Base-by-base conservation (phyloP, 1,140 invertebrate genomes). In the Mactra quadrangularis region DNA sequence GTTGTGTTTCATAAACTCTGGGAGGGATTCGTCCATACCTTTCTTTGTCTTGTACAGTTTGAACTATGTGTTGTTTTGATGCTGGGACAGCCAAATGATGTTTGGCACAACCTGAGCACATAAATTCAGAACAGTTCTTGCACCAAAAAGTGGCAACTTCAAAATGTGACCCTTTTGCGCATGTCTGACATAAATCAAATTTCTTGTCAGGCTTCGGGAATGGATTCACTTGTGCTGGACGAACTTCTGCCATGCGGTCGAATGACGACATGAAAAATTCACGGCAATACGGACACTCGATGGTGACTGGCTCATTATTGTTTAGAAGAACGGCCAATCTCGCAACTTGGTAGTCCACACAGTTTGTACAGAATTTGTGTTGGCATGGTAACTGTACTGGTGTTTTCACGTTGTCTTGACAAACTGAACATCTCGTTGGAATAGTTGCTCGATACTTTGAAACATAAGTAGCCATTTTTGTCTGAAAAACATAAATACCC, bases 81-180 rank as follows among this genome's bases (percentile, higher is more conserved):
- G 68, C 45, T 57, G 55, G 70, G 64, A 81, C 41, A 6, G 64
- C n/a, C 15, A 19, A 27, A 35, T 81, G 77, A 45, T 81, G 68
- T 50, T 71, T 59, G 1, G 77, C 52, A 19, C 77, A 81, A 0
- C 52, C 47, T 6, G 66, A 41, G 27, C 77, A 81, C 29, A 81
- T 27, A 31, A 59, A 71, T 60, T 81, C 64, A 15, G 64, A 70
- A 60, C 77, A 81, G 25, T 81, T 70, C 41, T 70, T 45, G 31
- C 77, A 81, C 77, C 77, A 81, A 41, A 81, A 81, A 11, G n/a
- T 25, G 6, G 77, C 77, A 0, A 55, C 1, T 45, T 70, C 77
- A 29, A 70, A 81, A 57, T 55, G 45, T 9, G 64, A 33, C n/a
- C 66, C 77, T 50, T 71, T 64, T 22, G 66, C 50, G 53, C 77